Conservation (phyloP, 2,797 vertebrate genomes). For the Neostethus bicornis region DNA sequence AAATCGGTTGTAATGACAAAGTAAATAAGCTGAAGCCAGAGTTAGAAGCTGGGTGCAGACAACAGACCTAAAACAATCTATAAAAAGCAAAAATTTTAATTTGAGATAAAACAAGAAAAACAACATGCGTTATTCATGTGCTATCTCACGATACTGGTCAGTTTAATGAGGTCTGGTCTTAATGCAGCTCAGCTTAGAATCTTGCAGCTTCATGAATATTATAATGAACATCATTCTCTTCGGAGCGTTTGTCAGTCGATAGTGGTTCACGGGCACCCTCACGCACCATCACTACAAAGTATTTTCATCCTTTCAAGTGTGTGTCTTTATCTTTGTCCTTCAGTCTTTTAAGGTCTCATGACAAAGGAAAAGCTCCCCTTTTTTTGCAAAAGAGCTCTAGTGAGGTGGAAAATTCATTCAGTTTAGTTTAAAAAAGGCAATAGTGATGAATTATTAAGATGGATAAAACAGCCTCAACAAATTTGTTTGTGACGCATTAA, state of each 20-base stretch:
- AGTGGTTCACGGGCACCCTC: conserved; percentile 24
- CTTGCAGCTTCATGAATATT: conserved; percentile 66
- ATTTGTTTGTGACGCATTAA: conserved; percentile 11
- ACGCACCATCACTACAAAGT: background rate
- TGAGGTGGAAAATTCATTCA: conserved; percentile 47
- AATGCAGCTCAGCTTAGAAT: conserved; percentile 35
- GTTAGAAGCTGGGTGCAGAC: background rate
- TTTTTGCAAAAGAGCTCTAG: conserved; percentile 21
- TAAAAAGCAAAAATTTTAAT: background rate
- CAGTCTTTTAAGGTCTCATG: conserved; percentile 2
- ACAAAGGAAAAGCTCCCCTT: conserved; percentile 16
- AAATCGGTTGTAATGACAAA: background rate
- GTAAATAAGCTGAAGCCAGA: background rate
- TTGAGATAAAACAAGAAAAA: conserved; percentile 2
- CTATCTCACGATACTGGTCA: conserved; percentile 24
- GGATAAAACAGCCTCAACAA: conserved; percentile 43
- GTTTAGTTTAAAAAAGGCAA: conserved; percentile 58
- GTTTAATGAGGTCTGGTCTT: conserved; percentile 41
- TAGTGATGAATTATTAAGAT: conserved; percentile 64
- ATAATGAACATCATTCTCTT: conserved; percentile 49
- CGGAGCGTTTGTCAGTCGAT: conserved; percentile 32
- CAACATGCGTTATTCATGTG: background rate
- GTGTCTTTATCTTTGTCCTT: conserved; percentile 2
- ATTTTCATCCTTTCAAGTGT: conserved; percentile 3
- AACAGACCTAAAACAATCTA: background rate